A percentile compares a stretch with the other conserved stretches of the same genome.
Evolutionary conservation across 2,888 invertebrate genomes (phyloP).

Genomic region (Melanophora roralis): DNA sequence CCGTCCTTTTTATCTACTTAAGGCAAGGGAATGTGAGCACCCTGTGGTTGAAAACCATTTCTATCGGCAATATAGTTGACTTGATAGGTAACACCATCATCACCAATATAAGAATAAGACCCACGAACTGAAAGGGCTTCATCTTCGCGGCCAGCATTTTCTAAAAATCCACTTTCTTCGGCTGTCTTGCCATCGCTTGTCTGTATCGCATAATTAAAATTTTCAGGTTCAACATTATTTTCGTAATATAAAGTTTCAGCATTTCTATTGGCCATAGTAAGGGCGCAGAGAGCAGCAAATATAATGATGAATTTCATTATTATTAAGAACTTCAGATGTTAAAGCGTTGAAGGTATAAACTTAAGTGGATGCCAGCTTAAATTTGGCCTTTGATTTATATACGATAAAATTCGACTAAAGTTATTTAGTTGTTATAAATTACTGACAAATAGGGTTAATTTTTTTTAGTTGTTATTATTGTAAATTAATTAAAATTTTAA

Average conservation of each 20-base stretch:
- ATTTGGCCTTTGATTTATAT: constrained; percentile 16
- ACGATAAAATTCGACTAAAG: not conserved
- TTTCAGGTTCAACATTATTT: constrained; percentile 60
- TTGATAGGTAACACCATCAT: constrained; percentile 80
- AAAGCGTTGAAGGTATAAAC: constrained; percentile 4
- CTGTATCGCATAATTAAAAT: constrained; percentile 64
- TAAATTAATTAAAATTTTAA: not conserved
- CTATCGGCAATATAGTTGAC: constrained; percentile 78
- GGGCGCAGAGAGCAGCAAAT: constrained; percentile 67
- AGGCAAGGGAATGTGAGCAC: constrained; percentile 77
- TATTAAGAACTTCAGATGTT: constrained; percentile 20
- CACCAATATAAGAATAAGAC: constrained; percentile 79
- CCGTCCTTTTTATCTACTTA: constrained; percentile 56
- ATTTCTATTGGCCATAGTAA: constrained; percentile 64
- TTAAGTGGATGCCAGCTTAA: not conserved
- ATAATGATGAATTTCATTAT: constrained; percentile 74
- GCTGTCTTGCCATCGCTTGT: constrained; percentile 79
- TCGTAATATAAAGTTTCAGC: constrained; percentile 62
- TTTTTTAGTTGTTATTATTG: not conserved
- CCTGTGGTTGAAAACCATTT: constrained; percentile 78
- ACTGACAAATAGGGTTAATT: not conserved
- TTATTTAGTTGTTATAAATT: not conserved
- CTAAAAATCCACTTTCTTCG: constrained; percentile 78
- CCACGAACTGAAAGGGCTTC: constrained; percentile 79
- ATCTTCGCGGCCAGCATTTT: constrained; percentile 79